Base-by-base conservation (phyloP, 2,797 vertebrate genomes). In the Nannoperca obscura region DNA sequence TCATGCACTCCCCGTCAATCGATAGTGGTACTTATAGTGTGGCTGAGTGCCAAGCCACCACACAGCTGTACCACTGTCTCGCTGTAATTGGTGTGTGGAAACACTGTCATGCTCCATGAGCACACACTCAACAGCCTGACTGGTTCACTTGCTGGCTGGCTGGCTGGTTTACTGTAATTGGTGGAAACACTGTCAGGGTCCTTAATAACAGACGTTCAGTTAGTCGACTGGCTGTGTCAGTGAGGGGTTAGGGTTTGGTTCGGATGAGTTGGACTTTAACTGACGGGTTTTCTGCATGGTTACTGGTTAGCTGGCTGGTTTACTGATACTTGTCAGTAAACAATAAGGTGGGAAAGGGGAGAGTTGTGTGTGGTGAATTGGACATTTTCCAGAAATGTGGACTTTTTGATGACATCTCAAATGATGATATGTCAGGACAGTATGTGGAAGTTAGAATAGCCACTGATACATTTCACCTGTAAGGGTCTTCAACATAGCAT, bases 1-100 rank as follows among this genome's bases (percentile, higher is more conserved):
- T 72, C 73, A 46, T 75, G 61, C 60, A 58, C 71, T 78, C 82
- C 19, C 80, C 79, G 83, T 86, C 87, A 86, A 88, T 93, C 91
- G 88, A 93, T 92, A 89, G 81, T 63, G 88, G 81, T 90, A 81
- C 90, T 93, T 92, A 88, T 88, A 89, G 74, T 85, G 84, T 89
- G 90, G 91, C 91, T 74, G 80, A 87, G 87, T 80, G 93, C 92
- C 91, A 92, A 84, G 87, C 89, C 84, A 71, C 87, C 82, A 82
- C 88, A 86, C 87, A 88, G 90, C 91, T 86, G 88, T 88, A 88
- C 85, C 81, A 72, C 88, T 80, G 85, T 90, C 84, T 89, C 44
- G 32, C 84, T 74, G 87, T 93, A 94, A 94, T 93, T 94, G 92
- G 88, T 90, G 89, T 89, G 91, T 89, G 91, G 91, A 92, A 93